These are phyloP conservation scores for Endotricha flammealis DNA, from an alignment of 2,888 invertebrate species.

Conservation along the genomic window DNA sequence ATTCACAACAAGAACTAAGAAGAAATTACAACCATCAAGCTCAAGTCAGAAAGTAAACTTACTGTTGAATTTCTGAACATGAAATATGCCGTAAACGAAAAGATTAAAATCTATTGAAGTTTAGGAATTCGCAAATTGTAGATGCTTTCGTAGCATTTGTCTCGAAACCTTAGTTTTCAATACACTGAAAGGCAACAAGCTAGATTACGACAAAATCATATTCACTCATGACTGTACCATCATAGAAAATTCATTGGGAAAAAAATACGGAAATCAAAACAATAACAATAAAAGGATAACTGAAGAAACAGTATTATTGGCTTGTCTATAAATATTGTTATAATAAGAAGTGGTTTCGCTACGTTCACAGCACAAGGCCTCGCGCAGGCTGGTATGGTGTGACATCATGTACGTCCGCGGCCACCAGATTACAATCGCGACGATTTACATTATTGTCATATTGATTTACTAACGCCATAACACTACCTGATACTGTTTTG, in stretches of 20 bases:
- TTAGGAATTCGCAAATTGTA: too few species aligned
- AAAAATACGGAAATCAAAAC: not conserved
- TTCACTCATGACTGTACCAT: not conserved
- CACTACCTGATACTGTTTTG: slow-evolving; percentile 44
- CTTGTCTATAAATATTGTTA: slow-evolving; percentile 19
- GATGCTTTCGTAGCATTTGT: too few species aligned
- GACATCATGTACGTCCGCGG: slow-evolving; percentile 58
- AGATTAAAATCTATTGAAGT: too few species aligned
- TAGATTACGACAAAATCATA: too few species aligned
- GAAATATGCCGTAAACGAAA: too few species aligned
- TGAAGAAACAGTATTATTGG: slow-evolving; percentile 13
- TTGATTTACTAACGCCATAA: slow-evolving; percentile 57
- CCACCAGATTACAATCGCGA: slow-evolving; percentile 61
- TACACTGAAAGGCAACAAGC: too few species aligned
- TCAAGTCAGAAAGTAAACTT: too few species aligned
- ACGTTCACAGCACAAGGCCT: slow-evolving; percentile 35
- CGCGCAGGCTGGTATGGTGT: slow-evolving; percentile 30
- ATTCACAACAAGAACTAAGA: slow-evolving; percentile 1
- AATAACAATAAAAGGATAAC: not conserved
- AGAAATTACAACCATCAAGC: too few species aligned
- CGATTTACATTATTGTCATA: slow-evolving; percentile 68
- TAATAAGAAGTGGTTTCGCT: slow-evolving; percentile 29
- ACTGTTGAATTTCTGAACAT: too few species aligned
- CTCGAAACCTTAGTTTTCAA: too few species aligned
- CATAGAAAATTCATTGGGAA: too few species aligned